A percentile compares a stretch with the other conserved stretches of the same genome.
Evolutionary conservation across 2,797 vertebrate species (phyloP).

Genomic region (Poecile montanus): DNA sequence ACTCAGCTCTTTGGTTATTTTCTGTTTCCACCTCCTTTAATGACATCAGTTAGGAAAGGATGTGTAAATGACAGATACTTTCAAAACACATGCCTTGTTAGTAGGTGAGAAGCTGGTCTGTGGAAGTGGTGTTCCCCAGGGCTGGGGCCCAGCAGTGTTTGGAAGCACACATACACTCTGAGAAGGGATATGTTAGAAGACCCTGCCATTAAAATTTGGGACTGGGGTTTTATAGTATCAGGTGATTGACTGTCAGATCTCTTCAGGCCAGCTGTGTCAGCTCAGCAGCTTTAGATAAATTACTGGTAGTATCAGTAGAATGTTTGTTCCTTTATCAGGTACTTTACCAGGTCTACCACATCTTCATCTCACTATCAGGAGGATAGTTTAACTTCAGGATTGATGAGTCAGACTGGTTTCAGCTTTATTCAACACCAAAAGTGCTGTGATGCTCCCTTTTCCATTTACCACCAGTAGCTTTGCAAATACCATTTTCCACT

Average conservation of each 20-base stretch:
- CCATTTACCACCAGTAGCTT: background rate
- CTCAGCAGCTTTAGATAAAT: background rate
- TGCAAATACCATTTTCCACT: background rate
- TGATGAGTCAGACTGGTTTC: background rate
- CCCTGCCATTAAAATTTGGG: background rate
- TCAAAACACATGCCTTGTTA: background rate
- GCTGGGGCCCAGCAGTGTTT: background rate
- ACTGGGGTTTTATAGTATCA: background rate
- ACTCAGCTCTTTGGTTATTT: background rate
- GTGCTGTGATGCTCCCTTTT: background rate
- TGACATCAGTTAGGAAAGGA: background rate
- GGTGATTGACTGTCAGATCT: background rate
- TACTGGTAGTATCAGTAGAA: background rate
- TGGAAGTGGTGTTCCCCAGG: background rate
- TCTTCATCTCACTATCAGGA: background rate
- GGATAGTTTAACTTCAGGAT: background rate
- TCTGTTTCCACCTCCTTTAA: background rate
- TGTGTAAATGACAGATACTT: background rate
- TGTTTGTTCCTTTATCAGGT: background rate
- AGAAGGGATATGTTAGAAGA: background rate
- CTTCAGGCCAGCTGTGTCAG: background rate
- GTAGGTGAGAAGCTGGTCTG: background rate
- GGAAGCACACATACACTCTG: fast-evolving
- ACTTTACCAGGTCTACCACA: background rate
- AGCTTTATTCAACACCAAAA: background rate